phyloP scores from a whole-genome alignment of 1,140 invertebrate genomes.

The Zaprionus kolodkinae region DNA sequence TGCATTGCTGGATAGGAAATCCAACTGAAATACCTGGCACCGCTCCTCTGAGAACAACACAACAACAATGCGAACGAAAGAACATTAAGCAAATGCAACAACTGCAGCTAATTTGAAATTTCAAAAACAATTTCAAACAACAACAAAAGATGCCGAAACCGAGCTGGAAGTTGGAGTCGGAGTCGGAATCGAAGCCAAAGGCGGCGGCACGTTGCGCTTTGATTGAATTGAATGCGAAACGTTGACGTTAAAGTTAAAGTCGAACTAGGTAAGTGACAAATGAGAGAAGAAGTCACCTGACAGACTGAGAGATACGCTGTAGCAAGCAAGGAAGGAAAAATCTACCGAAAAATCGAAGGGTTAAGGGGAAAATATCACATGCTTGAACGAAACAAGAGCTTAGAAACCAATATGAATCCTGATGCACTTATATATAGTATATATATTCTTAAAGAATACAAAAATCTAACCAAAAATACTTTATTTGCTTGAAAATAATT shows the following conservation, averaged over 20 bases:
- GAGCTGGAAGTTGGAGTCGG: background rate
- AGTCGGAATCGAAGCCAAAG: constrained; percentile 52
- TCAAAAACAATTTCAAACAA: constrained; percentile 66
- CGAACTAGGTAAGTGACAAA: constrained; percentile 38
- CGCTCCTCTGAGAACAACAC: constrained; percentile 60
- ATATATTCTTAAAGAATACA: background rate
- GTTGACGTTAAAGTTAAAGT: constrained; percentile 43
- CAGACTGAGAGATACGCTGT: background rate
- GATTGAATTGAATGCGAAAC: constrained; percentile 78
- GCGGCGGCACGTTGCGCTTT: constrained; percentile 73
- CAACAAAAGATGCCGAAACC: constrained; percentile 76
- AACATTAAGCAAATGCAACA: constrained; percentile 63
- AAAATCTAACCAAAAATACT: too few species aligned
- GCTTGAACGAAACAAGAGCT: too few species aligned
- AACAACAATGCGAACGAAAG: constrained; percentile 14
- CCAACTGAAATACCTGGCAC: constrained; percentile 32
- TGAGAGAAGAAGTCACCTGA: background rate
- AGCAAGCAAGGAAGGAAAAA: background rate
- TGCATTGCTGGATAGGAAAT: background rate
- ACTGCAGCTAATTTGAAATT: constrained; percentile 81
- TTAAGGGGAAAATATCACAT: too few species aligned
- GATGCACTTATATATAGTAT: too few species aligned
- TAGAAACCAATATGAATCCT: too few species aligned
- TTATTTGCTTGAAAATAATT: too few species aligned
- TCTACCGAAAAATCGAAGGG: background rate